Evolutionary conservation across 2,113 vertebrate genomes (phyloP).

Genomic region (Dromaius novaehollandiae): DNA sequence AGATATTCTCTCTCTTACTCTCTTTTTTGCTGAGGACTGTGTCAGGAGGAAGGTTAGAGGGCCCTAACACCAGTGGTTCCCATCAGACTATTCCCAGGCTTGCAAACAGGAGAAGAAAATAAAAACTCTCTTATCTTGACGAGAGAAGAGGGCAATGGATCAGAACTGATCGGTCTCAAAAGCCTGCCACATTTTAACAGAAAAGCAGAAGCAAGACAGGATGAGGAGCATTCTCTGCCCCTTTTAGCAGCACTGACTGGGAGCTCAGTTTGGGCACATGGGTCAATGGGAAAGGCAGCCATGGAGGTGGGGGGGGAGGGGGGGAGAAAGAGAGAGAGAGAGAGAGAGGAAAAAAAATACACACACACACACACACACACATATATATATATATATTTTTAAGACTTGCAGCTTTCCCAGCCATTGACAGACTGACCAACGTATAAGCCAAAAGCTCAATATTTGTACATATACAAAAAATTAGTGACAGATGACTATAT

Average conservation of each 20-base stretch:
- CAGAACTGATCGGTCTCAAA: neutral
- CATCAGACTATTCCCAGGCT: neutral
- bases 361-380: no score
- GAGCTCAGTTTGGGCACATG: neutral
- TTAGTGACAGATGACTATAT: neutral
- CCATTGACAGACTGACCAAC: neutral
- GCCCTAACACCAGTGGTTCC: neutral
- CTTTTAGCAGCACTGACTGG: neutral
- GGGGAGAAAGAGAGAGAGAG: no score
- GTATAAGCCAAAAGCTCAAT: neutral
- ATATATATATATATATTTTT: no score
- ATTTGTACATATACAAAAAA: neutral
- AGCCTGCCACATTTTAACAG: neutral
- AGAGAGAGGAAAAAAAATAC: no score
- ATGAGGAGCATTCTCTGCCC: neutral
- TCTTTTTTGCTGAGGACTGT: neutral
- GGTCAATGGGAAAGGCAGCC: accelerated
- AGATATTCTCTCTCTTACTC: neutral
- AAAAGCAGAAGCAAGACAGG: neutral
- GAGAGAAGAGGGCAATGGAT: neutral
- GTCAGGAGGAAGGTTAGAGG: neutral
- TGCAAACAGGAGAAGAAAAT: neutral
- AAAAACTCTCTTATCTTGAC: neutral
- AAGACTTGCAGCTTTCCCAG: neutral
- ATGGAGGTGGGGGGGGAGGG: no score